Conservation (phyloP, 1,140 invertebrate species). For the Zaprionus taronus region DNA sequence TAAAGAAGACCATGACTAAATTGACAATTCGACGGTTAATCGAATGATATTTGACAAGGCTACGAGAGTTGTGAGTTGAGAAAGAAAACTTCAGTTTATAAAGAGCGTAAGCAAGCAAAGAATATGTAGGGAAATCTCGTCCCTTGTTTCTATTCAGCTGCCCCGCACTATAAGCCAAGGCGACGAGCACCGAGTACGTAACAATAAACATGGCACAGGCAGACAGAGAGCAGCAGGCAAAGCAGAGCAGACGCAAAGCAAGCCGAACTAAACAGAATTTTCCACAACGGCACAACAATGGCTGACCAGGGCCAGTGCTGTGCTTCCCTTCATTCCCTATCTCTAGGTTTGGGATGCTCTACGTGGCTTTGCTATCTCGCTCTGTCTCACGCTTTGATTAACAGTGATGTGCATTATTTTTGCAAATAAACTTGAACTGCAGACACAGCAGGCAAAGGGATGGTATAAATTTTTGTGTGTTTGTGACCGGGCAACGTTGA, state of each 20-base stretch:
- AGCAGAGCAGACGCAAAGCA: constrained; percentile 35
- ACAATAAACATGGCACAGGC: constrained; percentile 45
- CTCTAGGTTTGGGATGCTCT: neutral
- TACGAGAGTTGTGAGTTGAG: accelerated
- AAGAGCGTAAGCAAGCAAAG: no score
- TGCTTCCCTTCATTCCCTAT: neutral
- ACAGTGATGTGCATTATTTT: constrained; percentile 81
- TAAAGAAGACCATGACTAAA: no score
- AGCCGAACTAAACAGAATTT: constrained; percentile 49
- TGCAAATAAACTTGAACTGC: constrained; percentile 68
- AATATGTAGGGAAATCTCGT: neutral
- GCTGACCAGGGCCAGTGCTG: constrained; percentile 62
- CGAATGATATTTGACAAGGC: no score
- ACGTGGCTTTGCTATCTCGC: neutral
- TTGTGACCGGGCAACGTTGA: constrained; percentile 44
- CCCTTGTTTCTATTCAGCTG: constrained; percentile 3
- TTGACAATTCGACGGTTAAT: no score
- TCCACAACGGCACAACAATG: constrained; percentile 58
- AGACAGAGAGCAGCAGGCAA: neutral
- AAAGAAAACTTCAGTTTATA: no score
- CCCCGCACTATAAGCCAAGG: constrained; percentile 7
- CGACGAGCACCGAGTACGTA: constrained; percentile 35
- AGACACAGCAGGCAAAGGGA: neutral
- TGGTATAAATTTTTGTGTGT: constrained; percentile 42
- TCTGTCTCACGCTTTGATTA: constrained; percentile 54